Percentiles rank a stretch among this genome's conserved stretches.
Evolutionary conservation across 2,797 vertebrate species (phyloP).

Genomic region (Labeo calbasu): DNA sequence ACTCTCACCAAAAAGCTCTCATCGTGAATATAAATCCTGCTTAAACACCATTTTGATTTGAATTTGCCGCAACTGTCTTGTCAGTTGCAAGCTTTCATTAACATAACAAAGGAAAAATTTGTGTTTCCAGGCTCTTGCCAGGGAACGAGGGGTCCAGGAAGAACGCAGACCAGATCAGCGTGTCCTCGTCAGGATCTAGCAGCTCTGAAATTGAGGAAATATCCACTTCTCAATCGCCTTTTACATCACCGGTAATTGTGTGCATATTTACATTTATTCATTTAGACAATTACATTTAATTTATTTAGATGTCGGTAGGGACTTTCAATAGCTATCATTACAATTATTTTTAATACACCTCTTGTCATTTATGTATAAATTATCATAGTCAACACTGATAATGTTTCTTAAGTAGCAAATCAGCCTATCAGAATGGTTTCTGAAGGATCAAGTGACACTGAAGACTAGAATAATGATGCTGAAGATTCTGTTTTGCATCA

Average conservation of each 20-base stretch:
- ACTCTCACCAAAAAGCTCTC: constrained; percentile 82
- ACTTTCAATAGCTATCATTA: not conserved
- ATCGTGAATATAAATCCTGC: constrained; percentile 74
- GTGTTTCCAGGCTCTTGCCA: constrained; percentile 71
- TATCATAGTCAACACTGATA: too few relatives aligned
- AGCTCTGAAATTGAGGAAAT: constrained; percentile 80
- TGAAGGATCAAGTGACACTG: not conserved
- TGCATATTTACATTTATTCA: not conserved
- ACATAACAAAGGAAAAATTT: not conserved
- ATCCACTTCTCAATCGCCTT: constrained; percentile 61
- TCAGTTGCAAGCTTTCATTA: not conserved
- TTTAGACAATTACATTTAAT: not conserved
- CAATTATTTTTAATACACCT: not conserved
- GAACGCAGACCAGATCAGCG: constrained; percentile 78
- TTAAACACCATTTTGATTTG: not conserved
- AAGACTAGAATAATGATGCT: not conserved
- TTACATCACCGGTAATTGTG: constrained; percentile 58
- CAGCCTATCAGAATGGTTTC: not conserved
- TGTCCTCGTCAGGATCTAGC: constrained; percentile 80
- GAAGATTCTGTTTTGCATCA: not conserved
- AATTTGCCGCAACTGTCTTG: not conserved
- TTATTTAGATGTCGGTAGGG: not conserved
- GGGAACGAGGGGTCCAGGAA: constrained; percentile 69
- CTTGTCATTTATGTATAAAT: not conserved
- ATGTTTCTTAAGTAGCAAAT: not conserved